Percentiles rank a stretch among this genome's conserved stretches.
phyloP scores from a whole-genome alignment of 2,888 invertebrate species.

The Xestobium rufovillosum region DNA sequence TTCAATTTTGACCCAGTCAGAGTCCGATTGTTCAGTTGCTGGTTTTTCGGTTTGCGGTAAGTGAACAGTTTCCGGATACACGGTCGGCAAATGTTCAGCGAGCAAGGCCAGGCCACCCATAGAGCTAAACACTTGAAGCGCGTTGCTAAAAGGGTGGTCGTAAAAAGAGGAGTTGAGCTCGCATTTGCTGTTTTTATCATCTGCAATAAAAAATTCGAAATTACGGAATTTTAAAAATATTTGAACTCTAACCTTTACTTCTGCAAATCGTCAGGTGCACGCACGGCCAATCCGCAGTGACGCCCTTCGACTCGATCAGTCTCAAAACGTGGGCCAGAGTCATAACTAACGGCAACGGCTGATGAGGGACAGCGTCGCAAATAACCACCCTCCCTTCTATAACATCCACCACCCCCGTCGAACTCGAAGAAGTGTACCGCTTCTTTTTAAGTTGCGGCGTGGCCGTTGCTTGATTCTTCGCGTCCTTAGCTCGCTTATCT shows the following conservation, averaged over 20 bases:
- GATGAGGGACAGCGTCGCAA: slow-evolving; percentile 37
- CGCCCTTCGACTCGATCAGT: slow-evolving; percentile 36
- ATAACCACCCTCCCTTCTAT: slow-evolving; percentile 37
- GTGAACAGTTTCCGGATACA: slow-evolving; percentile 70
- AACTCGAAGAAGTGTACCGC: slow-evolving; percentile 29
- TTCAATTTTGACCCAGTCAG: slow-evolving; percentile 47
- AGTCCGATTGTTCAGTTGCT: slow-evolving; percentile 46
- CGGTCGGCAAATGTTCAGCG: slow-evolving; percentile 80
- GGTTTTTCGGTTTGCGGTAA: slow-evolving; percentile 52
- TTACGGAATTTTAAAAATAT: not conserved
- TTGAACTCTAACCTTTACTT: slow-evolving; percentile 36
- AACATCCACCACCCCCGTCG: slow-evolving; percentile 27
- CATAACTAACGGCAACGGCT: slow-evolving; percentile 36
- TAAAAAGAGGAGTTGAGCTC: slow-evolving; percentile 23
- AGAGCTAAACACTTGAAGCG: slow-evolving; percentile 79
- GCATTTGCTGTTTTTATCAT: slow-evolving; percentile 23
- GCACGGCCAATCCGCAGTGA: slow-evolving; percentile 39
- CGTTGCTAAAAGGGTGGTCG: slow-evolving; percentile 43
- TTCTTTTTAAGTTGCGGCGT: slow-evolving; percentile 41
- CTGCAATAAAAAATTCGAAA: slow-evolving; percentile 20
- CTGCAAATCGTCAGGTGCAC: slow-evolving; percentile 40
- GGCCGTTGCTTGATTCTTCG: slow-evolving; percentile 51
- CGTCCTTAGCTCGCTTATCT: slow-evolving; percentile 81
- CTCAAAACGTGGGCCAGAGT: slow-evolving; percentile 39
- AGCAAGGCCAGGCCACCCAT: slow-evolving; percentile 83